Conservation (phyloP, 2,113 vertebrate genomes). For the Spea bombifrons region DNA sequence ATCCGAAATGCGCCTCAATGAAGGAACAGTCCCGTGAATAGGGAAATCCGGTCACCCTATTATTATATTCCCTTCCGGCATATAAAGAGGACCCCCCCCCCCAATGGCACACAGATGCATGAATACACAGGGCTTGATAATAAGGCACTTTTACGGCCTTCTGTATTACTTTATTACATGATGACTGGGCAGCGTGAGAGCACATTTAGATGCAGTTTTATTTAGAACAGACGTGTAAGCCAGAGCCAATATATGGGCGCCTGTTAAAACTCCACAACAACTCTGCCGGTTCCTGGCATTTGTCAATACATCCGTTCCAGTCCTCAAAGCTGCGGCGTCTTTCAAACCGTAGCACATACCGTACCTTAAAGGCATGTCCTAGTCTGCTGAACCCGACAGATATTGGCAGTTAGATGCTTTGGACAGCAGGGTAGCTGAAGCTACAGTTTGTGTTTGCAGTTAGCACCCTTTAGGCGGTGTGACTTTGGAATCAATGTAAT, state of each 20-base stretch:
- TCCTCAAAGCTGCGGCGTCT: constrained; percentile 53
- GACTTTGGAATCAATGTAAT: constrained; percentile 64
- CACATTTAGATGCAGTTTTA: constrained; percentile 20
- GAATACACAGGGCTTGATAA: too few relatives aligned
- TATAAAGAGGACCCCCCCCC: too few relatives aligned
- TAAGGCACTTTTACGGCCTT: too few relatives aligned
- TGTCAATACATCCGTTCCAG: constrained; percentile 54
- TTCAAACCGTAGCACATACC: constrained; percentile 45
- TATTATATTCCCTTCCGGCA: too few relatives aligned
- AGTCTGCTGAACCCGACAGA: constrained; percentile 65
- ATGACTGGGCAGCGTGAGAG: neutral
- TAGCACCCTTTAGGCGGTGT: constrained; percentile 64
- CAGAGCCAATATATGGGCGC: neutral
- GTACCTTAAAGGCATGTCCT: constrained; percentile 57
- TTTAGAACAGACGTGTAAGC: constrained; percentile 6
- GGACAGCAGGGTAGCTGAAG: constrained; percentile 69
- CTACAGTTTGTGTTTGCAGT: constrained; percentile 59
- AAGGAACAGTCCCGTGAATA: too few relatives aligned
- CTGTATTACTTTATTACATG: too few relatives aligned
- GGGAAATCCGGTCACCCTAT: too few relatives aligned
- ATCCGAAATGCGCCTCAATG: too few relatives aligned
- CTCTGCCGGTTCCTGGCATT: constrained; percentile 47
- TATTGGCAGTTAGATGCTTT: constrained; percentile 78
- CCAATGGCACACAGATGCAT: too few relatives aligned
- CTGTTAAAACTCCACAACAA: constrained; percentile 38